These are phyloP conservation scores for Tragelaphus buxtoni DNA, from an alignment of 2,113 vertebrate genomes.

Conservation along the genomic window DNA sequence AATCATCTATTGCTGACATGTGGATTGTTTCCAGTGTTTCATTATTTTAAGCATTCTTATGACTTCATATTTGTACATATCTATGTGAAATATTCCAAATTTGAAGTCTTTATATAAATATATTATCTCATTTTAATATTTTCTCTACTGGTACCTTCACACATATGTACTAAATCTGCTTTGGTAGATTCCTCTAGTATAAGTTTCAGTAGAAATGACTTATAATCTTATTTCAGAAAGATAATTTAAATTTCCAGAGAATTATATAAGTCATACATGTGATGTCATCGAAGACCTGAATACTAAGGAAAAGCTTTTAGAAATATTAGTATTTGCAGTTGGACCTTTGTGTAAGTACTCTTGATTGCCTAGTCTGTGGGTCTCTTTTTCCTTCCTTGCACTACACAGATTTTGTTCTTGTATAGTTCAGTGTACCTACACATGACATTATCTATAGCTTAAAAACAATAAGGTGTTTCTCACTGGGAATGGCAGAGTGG, in stretches of 20 bases:
- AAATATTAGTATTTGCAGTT: background rate
- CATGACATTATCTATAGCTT: background rate
- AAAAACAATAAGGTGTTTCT: background rate
- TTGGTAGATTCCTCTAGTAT: background rate
- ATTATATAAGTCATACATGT: background rate
- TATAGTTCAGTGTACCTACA: background rate
- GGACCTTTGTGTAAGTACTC: background rate
- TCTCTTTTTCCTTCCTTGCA: background rate
- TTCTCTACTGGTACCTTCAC: background rate
- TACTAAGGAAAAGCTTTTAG: background rate
- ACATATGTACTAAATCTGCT: background rate
- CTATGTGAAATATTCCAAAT: background rate
- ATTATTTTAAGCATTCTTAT: slow-evolving; percentile 2
- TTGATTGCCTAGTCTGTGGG: background rate
- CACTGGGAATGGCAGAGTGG: background rate
- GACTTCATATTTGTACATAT: background rate
- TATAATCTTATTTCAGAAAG: background rate
- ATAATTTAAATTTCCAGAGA: background rate
- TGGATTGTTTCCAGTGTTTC: background rate
- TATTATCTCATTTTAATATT: background rate
- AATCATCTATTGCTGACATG: background rate
- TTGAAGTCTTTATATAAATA: background rate
- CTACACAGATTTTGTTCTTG: background rate
- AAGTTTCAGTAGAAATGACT: background rate
- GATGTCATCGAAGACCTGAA: background rate